Evolutionary conservation across 2,888 invertebrate genomes (phyloP).

Genomic region (Camptogramma bilineatum): DNA sequence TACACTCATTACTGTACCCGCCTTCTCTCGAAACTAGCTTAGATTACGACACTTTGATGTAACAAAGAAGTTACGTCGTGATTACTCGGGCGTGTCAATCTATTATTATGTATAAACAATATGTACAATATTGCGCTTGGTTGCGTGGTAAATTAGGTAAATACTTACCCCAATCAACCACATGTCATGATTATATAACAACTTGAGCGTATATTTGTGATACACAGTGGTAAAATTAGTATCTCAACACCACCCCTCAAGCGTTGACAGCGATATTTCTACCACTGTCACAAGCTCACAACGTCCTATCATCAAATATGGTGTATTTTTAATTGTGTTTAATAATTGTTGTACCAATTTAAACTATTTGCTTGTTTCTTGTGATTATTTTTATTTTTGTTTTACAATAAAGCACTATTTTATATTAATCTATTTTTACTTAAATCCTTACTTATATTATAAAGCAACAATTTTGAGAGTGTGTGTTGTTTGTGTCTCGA

Average conservation of each 20-base stretch:
- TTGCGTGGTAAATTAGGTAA: background rate
- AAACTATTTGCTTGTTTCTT: no score
- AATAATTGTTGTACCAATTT: no score
- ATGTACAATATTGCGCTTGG: background rate
- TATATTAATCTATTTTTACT: no score
- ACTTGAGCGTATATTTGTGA: background rate
- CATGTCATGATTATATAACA: background rate
- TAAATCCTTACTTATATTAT: no score
- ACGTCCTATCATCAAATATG: no score
- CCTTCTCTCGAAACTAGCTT: conserved; percentile 44
- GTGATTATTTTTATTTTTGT: no score
- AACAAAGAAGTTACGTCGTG: conserved; percentile 2
- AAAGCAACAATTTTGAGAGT: no score
- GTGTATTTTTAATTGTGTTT: no score
- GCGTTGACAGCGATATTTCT: background rate
- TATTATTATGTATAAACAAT: background rate
- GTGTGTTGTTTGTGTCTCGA: no score
- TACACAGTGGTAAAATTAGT: background rate
- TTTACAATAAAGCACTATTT: no score
- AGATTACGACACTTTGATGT: conserved; percentile 40
- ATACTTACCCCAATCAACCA: background rate
- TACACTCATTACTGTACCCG: conserved; percentile 57
- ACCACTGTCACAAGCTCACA: no score
- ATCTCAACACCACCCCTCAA: background rate
- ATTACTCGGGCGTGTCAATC: background rate